Percentiles rank a stretch among this genome's conserved stretches.
These are phyloP conservation scores for Corythaixoides concolor DNA, from an alignment of 2,113 vertebrate species.

Conservation along the genomic window DNA sequence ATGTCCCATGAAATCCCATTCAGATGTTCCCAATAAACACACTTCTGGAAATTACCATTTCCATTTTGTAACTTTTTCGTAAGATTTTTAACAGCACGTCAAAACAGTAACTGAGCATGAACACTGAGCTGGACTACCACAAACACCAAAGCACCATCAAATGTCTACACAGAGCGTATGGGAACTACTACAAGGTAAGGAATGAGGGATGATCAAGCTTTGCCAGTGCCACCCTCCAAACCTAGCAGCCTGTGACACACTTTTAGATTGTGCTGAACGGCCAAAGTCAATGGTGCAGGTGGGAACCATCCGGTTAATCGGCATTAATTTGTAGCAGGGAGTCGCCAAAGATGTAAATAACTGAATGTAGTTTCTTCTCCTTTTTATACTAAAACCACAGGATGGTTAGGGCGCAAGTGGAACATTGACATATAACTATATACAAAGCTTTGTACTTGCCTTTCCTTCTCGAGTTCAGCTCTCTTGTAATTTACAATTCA, in stretches of 20 bases:
- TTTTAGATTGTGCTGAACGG: background rate
- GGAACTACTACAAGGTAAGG: background rate
- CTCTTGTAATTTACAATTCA: background rate
- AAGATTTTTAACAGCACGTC: background rate
- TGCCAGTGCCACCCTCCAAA: background rate
- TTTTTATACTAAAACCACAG: background rate
- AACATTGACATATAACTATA: background rate
- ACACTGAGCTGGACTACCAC: background rate
- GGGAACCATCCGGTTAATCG: background rate
- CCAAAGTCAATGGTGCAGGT: background rate
- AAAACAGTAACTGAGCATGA: background rate
- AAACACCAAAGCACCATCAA: background rate
- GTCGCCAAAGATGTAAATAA: background rate
- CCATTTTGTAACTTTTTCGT: background rate
- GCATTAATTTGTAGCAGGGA: background rate
- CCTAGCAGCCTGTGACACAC: background rate
- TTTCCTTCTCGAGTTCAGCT: background rate
- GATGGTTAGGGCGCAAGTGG: background rate
- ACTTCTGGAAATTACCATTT: background rate
- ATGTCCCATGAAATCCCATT: background rate
- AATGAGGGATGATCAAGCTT: background rate
- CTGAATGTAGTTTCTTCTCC: accelerated
- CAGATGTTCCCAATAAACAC: background rate
- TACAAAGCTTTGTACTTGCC: background rate
- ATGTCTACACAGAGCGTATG: background rate